Evolutionary conservation across 2,888 invertebrate species (phyloP).

Genomic region (Tetranychus truncatus): DNA sequence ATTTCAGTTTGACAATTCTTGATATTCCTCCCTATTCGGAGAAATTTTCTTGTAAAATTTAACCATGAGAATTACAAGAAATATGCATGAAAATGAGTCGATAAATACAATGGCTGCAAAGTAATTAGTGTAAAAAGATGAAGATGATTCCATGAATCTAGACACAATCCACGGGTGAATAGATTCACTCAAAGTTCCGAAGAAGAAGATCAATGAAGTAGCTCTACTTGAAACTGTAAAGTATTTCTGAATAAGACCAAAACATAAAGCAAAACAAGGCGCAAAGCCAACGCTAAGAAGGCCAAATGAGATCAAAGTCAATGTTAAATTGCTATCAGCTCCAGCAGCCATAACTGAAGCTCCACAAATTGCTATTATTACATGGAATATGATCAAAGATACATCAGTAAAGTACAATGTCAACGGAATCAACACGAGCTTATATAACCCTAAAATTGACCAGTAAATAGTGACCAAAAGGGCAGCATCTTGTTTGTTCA

Average conservation of each 20-base stretch:
- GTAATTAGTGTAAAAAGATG: neutral
- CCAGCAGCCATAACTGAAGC: neutral
- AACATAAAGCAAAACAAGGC: neutral
- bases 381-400: neutral
- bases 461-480: neutral
- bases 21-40: too few relatives aligned
- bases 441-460: neutral
- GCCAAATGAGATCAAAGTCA: neutral
- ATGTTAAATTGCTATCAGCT: neutral
- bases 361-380: neutral
- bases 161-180: neutral
- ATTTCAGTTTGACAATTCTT: too few relatives aligned
- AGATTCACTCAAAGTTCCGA: neutral
- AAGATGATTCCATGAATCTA: neutral
- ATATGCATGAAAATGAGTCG: neutral
- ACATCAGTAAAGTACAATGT: neutral
- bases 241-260: neutral
- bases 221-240: neutral
- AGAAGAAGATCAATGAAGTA: neutral
- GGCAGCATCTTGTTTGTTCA: neutral
- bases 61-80: neutral
- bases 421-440: neutral
- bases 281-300: neutral
- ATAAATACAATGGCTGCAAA: neutral
- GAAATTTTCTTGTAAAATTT: neutral